Base-by-base conservation (phyloP, 1,140 invertebrate genomes). In the Drosophila chauvacae region DNA sequence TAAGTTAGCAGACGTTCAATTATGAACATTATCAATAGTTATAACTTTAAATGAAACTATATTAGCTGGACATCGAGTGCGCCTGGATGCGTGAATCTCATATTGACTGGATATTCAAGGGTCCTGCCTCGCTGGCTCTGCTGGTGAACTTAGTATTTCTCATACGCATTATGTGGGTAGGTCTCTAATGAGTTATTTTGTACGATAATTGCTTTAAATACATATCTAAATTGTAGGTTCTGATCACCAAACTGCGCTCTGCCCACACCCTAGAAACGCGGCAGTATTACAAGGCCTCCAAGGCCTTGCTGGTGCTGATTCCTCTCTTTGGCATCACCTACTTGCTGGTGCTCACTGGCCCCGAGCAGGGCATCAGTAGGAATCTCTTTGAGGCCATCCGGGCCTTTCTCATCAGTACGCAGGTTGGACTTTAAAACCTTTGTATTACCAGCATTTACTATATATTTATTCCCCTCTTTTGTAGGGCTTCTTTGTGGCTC, bases 111-210 rank as follows among this genome's bases (percentile, higher is more conserved):
- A 95, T 97, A 68, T 96, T 96, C 88, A 95, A 97, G 92, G 94
- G 94, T 1, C 96, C 97, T 0, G 95, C 95, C 1, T 93, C 97
- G 37, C 90, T 94, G 33, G 96, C 97, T 16, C 93, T 97, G 4
- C 94, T 96, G 56, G 93, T 97, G 33, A 99, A 99, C 92, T 94
- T 97, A 2, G 94, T 98, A 59, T 98, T 98, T 93, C 95, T 98
- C 28, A 94, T 96, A 78, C 96, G 96, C 92, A 98, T 99, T 78
- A 98, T 99, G 96, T 98, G 97, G 97, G 97, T 97, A 79, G 94
- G 96, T 95, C 7, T 10, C 4, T 11, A 10, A 11, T 20, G 16
- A 6, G 13, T 26, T 13, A 23, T 23, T 16, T 37, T 20, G 10
- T 23, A 10, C 0, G 2, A 7, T 4, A 23, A 7, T 23, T 14